phyloP scores from a whole-genome alignment of 2,113 vertebrate species.

The Python bivittatus region DNA sequence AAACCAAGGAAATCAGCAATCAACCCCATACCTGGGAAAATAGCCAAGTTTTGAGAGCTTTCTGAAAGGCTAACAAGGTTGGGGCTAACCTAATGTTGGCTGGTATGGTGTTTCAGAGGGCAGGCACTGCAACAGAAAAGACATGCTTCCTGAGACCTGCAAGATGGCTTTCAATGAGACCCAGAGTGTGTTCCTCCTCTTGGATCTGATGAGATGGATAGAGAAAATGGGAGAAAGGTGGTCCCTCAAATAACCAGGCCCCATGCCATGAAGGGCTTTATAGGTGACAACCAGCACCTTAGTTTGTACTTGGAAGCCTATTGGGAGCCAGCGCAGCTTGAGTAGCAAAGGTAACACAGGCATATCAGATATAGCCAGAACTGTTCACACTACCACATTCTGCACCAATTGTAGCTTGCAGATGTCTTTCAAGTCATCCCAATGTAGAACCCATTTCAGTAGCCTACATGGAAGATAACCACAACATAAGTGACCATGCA shows the following conservation, averaged over 20 bases:
- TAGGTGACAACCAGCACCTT: background rate
- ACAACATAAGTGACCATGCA: background rate
- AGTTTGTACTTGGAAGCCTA: background rate
- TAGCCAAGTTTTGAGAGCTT: background rate
- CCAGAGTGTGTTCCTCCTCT: background rate
- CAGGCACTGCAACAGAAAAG: background rate
- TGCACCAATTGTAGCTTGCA: background rate
- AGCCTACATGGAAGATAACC: background rate
- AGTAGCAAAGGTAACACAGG: background rate
- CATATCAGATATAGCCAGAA: background rate
- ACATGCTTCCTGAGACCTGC: background rate
- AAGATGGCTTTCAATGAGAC: background rate
- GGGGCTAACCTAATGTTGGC: background rate
- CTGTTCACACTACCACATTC: background rate
- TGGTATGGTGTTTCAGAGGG: background rate
- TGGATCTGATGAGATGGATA: background rate
- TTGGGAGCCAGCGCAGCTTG: background rate
- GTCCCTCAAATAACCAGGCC: background rate
- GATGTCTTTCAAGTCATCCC: background rate
- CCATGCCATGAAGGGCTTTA: background rate
- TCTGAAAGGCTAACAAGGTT: background rate
- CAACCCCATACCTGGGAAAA: background rate
- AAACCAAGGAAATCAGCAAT: background rate
- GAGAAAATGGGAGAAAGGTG: background rate
- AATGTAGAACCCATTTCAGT: background rate